Evolutionary conservation across 2,888 invertebrate species (phyloP).

Genomic region (Prostheceraeus crozeri): DNA sequence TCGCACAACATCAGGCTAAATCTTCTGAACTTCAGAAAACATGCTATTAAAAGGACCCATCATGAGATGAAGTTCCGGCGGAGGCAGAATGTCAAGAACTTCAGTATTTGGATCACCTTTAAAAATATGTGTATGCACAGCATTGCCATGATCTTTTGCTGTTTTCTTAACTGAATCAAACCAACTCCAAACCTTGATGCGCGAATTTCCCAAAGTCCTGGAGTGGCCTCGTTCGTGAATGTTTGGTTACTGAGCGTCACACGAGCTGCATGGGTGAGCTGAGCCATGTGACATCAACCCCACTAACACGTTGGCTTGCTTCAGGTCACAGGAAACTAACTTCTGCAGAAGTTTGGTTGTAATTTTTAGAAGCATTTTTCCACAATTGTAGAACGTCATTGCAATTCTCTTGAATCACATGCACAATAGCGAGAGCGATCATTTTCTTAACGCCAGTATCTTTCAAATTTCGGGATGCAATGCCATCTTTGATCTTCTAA

Average conservation of each 20-base stretch:
- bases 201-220: constrained; percentile 24
- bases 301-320: constrained; percentile 29
- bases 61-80: constrained; percentile 26
- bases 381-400: too few relatives aligned
- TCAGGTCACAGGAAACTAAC: too few relatives aligned
- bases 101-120: constrained; percentile 24
- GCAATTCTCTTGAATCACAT: too few relatives aligned
- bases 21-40: too few relatives aligned
- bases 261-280: constrained; percentile 23
- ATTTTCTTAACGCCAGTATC: too few relatives aligned
- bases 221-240: constrained; percentile 17
- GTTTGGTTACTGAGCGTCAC: constrained; percentile 22
- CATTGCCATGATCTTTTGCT: constrained; percentile 29
- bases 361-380: too few relatives aligned
- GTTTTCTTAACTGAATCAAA: constrained; percentile 17
- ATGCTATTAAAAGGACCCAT: constrained; percentile 9
- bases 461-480: too few relatives aligned
- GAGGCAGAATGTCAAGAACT: constrained; percentile 22
- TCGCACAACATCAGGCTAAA: too few relatives aligned
- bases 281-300: constrained; percentile 31
- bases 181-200: constrained; percentile 18
- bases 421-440: too few relatives aligned
- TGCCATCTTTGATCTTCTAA: too few relatives aligned
- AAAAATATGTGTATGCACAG: constrained; percentile 26
- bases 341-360: too few relatives aligned